A percentile compares a stretch with the other conserved stretches of the same genome.
Evolutionary conservation across 2,888 invertebrate genomes (phyloP).

Genomic region (Liodrosophila aerea): DNA sequence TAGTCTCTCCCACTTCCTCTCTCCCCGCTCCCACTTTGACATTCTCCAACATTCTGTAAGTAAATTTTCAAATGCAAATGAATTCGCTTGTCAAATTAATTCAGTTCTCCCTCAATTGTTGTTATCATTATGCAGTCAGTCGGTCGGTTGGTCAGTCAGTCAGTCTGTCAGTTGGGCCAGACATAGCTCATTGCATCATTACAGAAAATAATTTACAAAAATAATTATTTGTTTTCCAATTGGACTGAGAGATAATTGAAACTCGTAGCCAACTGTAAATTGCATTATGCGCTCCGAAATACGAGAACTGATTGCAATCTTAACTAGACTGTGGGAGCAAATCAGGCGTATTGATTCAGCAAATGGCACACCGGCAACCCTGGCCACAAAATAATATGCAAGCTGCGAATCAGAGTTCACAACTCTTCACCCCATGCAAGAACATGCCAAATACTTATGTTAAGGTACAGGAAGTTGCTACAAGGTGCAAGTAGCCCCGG

Average conservation of each 20-base stretch:
- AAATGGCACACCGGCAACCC: not conserved
- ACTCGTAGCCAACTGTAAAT: not conserved
- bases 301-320: too few relatives aligned
- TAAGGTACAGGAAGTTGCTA: slow-evolving; percentile 20
- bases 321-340: too few relatives aligned
- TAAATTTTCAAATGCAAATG: slow-evolving; percentile 62
- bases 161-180: slow-evolving; percentile 3
- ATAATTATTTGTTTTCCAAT: slow-evolving; percentile 41
- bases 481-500: slow-evolving; percentile 8
- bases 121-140: slow-evolving; percentile 44
- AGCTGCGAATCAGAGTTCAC: slow-evolving; percentile 47
- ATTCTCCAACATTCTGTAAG: slow-evolving; percentile 18
- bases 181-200: slow-evolving; percentile 31
- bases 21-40: slow-evolving; percentile 2
- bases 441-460: slow-evolving; percentile 34
- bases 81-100: slow-evolving; percentile 53
- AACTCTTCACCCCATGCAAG: slow-evolving; percentile 17
- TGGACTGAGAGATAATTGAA: slow-evolving; percentile 26
- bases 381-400: slow-evolving; percentile 1
- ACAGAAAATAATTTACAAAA: slow-evolving; percentile 28
- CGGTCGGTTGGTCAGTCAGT: slow-evolving; percentile 4
- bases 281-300: too few relatives aligned
- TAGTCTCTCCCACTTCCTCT: slow-evolving; percentile 1
- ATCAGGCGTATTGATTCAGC: too few relatives aligned
- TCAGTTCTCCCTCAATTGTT: slow-evolving; percentile 16